Conservation (phyloP, 2,797 vertebrate genomes). For the Gymnothorax javanicus region DNA sequence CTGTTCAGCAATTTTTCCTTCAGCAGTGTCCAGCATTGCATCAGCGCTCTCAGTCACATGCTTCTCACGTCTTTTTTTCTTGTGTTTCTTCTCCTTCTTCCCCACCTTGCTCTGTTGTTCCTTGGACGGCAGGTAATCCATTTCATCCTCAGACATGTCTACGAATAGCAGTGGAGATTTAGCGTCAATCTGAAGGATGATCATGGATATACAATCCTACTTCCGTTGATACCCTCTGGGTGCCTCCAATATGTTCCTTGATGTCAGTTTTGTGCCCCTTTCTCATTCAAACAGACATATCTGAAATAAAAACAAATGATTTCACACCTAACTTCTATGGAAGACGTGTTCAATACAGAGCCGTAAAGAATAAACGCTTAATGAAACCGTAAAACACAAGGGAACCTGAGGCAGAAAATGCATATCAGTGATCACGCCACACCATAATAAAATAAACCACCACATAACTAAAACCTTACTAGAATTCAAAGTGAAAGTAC, state of each 20-base stretch:
- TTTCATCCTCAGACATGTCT: background rate
- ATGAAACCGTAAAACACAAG: too few relatives aligned
- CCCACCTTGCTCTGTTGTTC: background rate
- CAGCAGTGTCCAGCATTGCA: background rate
- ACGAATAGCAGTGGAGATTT: background rate
- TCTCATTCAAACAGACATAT: too few relatives aligned
- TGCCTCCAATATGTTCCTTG: background rate
- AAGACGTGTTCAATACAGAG: background rate
- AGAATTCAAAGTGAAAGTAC: background rate
- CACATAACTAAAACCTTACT: background rate
- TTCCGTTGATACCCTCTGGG: background rate
- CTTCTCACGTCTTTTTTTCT: background rate
- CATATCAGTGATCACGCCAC: background rate
- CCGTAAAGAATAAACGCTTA: too few relatives aligned
- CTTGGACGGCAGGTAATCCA: background rate
- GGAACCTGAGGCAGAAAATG: too few relatives aligned
- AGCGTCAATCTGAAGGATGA: background rate
- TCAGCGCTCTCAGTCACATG: background rate
- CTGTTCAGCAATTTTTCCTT: background rate
- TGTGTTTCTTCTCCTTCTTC: background rate
- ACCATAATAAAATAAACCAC: background rate
- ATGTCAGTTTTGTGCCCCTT: background rate
- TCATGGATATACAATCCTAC: background rate
- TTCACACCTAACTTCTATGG: background rate
- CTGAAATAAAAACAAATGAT: background rate